Percentiles rank a stretch among this genome's conserved stretches.
Evolutionary conservation across 2,797 vertebrate species (phyloP).

Genomic region (Pipistrellus kuhlii): DNA sequence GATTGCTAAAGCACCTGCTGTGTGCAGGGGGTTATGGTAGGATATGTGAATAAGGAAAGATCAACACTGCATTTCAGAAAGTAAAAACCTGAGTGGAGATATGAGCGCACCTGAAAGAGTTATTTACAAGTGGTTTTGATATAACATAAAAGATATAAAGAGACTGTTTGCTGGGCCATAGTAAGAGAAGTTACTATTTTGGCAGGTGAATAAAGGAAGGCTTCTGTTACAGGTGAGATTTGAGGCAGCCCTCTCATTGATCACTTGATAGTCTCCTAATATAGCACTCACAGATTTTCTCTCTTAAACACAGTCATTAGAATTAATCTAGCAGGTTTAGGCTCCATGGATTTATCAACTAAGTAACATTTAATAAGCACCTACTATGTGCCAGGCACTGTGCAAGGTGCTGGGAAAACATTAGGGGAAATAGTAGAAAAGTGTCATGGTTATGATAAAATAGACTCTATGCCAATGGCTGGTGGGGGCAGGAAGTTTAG

Average conservation of each 20-base stretch:
- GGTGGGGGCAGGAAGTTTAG: neutral
- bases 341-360: constrained; percentile 4
- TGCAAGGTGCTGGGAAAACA: neutral
- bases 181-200: constrained; percentile 3
- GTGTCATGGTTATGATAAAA: neutral
- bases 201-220: neutral
- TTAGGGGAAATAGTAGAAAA: neutral
- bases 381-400: neutral
- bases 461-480: neutral
- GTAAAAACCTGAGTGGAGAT: neutral
- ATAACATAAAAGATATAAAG: neutral
- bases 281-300: neutral
- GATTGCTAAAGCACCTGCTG: neutral
- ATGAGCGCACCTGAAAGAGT: neutral
- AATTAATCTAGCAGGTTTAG: neutral
- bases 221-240: constrained; percentile 20
- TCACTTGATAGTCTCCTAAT: neutral
- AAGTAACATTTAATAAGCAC: neutral
- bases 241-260: neutral
- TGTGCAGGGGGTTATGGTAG: neutral
- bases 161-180: neutral
- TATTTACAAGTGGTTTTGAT: neutral
- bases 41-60: neutral
- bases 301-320: neutral
- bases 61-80: neutral